phyloP scores from a whole-genome alignment of 2,113 vertebrate species.

The Gobius niger region DNA sequence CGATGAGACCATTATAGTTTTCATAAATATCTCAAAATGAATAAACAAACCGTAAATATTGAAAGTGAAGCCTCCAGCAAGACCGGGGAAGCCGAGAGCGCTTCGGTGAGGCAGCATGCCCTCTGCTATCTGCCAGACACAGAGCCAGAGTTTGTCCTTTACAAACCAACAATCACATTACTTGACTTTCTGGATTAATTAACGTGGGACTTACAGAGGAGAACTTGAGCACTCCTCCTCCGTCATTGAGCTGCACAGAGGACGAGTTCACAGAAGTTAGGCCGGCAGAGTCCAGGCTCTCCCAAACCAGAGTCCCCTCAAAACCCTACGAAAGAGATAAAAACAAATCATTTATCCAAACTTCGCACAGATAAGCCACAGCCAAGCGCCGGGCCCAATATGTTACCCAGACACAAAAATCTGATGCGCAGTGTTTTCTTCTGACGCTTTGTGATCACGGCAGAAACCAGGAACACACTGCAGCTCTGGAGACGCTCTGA shows the following conservation, averaged over 20 bases:
- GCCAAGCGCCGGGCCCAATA: too few relatives aligned
- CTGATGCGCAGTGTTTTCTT: too few relatives aligned
- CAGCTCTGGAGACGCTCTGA: too few relatives aligned
- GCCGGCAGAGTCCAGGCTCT: constrained; percentile 84
- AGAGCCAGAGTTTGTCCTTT: neutral
- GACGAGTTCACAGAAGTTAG: constrained; percentile 84
- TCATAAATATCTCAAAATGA: constrained; percentile 15
- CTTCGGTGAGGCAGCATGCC: constrained; percentile 87
- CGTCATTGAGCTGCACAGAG: constrained; percentile 82
- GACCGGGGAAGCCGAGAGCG: constrained; percentile 87
- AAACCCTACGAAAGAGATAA: constrained; percentile 82
- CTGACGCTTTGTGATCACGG: too few relatives aligned
- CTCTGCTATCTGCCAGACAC: constrained; percentile 80
- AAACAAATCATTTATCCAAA: neutral
- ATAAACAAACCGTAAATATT: constrained; percentile 84
- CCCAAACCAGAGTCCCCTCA: constrained; percentile 95
- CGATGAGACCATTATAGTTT: constrained; percentile 7
- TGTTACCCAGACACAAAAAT: too few relatives aligned
- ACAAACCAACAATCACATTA: constrained; percentile 3
- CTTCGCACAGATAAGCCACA: too few relatives aligned
- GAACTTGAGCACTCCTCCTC: constrained; percentile 91
- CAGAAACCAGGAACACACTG: too few relatives aligned
- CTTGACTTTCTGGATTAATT: neutral
- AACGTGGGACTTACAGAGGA: constrained; percentile 76
- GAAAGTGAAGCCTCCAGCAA: constrained; percentile 95